Evolutionary conservation across 2,113 vertebrate genomes (phyloP).

Genomic region (Gadus macrocephalus): DNA sequence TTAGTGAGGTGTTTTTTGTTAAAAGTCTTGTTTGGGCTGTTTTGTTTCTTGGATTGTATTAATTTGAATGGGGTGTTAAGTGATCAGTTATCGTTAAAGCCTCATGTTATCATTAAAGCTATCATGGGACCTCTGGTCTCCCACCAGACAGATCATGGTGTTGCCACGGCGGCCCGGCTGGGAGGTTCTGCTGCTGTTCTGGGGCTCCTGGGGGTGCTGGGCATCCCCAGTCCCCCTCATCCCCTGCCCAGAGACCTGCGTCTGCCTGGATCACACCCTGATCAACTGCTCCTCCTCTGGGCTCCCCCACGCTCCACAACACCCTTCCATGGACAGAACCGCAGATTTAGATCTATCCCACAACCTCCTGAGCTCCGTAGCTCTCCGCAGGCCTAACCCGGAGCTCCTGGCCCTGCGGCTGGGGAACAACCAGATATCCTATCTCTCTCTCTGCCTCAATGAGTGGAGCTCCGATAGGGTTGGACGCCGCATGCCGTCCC

Average conservation of each 20-base stretch:
- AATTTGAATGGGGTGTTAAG: no score
- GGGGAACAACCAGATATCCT: conserved; percentile 64
- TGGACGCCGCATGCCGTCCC: conserved; percentile 2
- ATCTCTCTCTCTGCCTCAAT: conserved; percentile 62
- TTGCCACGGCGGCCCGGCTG: conserved; percentile 13
- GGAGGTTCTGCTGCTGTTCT: conserved; percentile 36
- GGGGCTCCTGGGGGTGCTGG: conserved; percentile 36
- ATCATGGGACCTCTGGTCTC: background rate
- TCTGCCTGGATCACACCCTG: conserved; percentile 42
- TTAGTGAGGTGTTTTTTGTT: no score
- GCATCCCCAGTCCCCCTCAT: conserved; percentile 21
- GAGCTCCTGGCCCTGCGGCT: conserved; percentile 60
- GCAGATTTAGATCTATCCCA: conserved; percentile 66
- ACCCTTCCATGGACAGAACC: conserved; percentile 40
- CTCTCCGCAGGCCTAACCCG: conserved; percentile 21
- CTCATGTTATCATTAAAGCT: no score
- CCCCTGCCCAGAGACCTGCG: conserved; percentile 48
- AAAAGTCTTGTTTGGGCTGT: no score
- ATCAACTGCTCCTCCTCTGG: conserved; percentile 69
- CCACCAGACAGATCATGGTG: background rate
- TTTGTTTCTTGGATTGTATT: no score
- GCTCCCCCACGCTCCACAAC: conserved; percentile 41
- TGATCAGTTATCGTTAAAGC: no score
- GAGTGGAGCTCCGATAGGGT: background rate
- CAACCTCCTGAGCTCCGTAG: conserved; percentile 53